phyloP scores from a whole-genome alignment of 2,888 invertebrate species.

The Philhelius pedissequus region DNA sequence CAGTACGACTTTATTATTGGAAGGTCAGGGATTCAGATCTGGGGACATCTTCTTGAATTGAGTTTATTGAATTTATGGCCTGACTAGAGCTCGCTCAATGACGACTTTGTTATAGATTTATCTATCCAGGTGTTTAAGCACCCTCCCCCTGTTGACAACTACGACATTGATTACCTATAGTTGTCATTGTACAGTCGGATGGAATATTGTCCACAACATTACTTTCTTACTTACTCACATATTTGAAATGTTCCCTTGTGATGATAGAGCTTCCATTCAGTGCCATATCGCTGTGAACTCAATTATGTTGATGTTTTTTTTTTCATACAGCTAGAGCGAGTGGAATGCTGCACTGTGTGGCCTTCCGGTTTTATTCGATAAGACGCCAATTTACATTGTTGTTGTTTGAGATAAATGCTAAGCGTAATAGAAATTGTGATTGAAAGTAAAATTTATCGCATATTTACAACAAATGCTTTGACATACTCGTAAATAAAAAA shows the following conservation, averaged over 20 bases:
- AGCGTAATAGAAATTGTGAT: not conserved
- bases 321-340: no score
- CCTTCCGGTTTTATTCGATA: not conserved
- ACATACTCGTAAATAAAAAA: not conserved
- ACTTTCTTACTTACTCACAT: no score
- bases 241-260: not conserved
- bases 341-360: not conserved
- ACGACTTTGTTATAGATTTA: not conserved
- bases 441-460: not conserved
- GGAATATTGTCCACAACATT: not conserved
- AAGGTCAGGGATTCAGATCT: not conserved
- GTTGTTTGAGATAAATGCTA: not conserved
- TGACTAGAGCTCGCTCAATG: not conserved
- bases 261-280: not conserved
- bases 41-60: not conserved
- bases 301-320: not conserved
- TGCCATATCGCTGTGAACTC: not conserved
- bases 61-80: constrained; percentile 7
- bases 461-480: not conserved
- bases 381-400: not conserved
- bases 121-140: constrained; percentile 1
- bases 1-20: not conserved
- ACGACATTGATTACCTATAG: not conserved
- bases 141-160: not conserved
- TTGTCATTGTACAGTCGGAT: not conserved